A percentile compares a stretch with the other conserved stretches of the same genome.
phyloP scores from a whole-genome alignment of 2,113 vertebrate species.

The Neopipo cinnamomea region DNA sequence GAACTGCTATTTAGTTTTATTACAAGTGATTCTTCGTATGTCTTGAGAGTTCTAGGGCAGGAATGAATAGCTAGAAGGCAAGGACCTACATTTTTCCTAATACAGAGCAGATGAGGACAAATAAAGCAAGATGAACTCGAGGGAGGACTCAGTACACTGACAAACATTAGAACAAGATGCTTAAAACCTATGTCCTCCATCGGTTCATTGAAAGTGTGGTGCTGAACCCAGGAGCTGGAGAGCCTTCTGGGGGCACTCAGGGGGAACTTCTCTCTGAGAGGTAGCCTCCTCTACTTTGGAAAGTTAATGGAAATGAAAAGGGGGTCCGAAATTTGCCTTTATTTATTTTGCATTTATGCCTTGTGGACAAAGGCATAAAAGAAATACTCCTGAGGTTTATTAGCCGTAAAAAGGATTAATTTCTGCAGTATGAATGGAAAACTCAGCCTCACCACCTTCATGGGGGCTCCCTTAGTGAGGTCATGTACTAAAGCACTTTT shows the following conservation, averaged over 20 bases:
- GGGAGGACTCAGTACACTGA: conserved; percentile 30
- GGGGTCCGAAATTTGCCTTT: neutral
- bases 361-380: neutral
- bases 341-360: too few species aligned
- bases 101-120: conserved; percentile 66
- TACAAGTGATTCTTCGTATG: conserved; percentile 29
- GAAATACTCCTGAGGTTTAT: conserved; percentile 8
- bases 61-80: conserved; percentile 67
- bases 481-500: conserved; percentile 2
- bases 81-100: conserved; percentile 65
- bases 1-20: conserved; percentile 54
- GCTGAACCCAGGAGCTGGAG: neutral
- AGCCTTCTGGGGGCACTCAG: neutral
- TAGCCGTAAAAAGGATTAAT: conserved; percentile 40
- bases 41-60: conserved; percentile 51
- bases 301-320: neutral
- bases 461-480: neutral
- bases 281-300: neutral
- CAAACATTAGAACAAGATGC: conserved; percentile 56
- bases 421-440: conserved; percentile 28
- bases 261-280: neutral
- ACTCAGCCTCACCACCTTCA: conserved; percentile 32
- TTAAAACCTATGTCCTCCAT: neutral
- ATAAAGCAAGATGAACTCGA: conserved; percentile 42
- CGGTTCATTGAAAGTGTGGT: neutral